These are phyloP conservation scores for Mimumesa dahlbomi DNA, from an alignment of 2,888 invertebrate species.

Conservation along the genomic window DNA sequence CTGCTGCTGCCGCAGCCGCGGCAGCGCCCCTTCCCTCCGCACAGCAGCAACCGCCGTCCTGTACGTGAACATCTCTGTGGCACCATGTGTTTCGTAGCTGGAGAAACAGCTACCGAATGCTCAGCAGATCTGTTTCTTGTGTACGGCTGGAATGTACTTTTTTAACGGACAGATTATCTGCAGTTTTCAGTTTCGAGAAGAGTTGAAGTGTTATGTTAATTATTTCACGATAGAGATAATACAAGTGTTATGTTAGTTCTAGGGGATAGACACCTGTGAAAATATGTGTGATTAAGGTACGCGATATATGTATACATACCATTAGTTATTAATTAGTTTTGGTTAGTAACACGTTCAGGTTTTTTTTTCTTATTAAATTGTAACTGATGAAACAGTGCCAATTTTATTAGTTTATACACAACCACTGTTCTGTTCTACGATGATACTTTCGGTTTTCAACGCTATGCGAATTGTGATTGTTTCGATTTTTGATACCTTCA, in stretches of 20 bases:
- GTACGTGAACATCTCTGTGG: conserved; percentile 66
- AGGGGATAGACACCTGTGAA: conserved; percentile 1
- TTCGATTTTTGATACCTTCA: conserved; percentile 17
- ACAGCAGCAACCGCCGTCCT: conserved; percentile 77
- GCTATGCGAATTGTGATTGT: conserved; percentile 9
- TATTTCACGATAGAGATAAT: conserved; percentile 8
- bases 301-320: neutral
- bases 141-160: too few species aligned
- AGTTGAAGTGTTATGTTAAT: conserved; percentile 3
- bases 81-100: too few species aligned
- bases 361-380: conserved; percentile 13
- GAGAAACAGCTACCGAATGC: too few species aligned
- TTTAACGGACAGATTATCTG: too few species aligned
- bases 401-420: conserved; percentile 27
- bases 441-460: neutral
- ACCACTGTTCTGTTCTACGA: too few species aligned
- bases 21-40: conserved; percentile 79
- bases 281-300: conserved; percentile 7
- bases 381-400: conserved; percentile 13
- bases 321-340: conserved; percentile 2
- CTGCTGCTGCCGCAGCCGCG: conserved; percentile 74
- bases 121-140: too few species aligned
- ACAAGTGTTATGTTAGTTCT: conserved; percentile 10
- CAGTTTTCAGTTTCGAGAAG: too few species aligned
- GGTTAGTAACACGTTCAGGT: conserved; percentile 2